Evolutionary conservation across 2,888 invertebrate genomes (phyloP).

Genomic region (Ochropleura leucogaster): DNA sequence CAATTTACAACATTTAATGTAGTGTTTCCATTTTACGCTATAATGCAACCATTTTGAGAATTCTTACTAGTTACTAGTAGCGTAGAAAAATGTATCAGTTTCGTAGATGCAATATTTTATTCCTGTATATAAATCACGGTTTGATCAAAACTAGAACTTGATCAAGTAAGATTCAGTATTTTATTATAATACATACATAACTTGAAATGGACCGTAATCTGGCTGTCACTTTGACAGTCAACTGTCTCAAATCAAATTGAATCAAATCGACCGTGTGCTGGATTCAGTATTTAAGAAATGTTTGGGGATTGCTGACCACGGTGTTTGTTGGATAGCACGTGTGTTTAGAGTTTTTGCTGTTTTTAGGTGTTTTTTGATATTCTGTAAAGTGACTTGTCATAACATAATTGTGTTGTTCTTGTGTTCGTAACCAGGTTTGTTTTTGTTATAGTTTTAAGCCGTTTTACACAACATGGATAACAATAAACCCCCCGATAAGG

Average conservation of each 20-base stretch:
- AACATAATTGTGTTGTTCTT: too few species aligned
- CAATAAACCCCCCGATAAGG: too few species aligned
- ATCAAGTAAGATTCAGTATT: not conserved
- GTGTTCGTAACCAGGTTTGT: too few species aligned
- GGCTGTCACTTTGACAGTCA: constrained; percentile 23
- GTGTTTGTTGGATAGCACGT: too few species aligned
- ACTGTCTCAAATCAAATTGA: not conserved
- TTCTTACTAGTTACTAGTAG: not conserved
- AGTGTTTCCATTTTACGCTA: constrained; percentile 1
- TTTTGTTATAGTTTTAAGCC: too few species aligned
- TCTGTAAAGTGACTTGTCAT: too few species aligned
- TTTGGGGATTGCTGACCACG: too few species aligned
- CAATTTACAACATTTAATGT: constrained; percentile 18
- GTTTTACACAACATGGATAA: too few species aligned
- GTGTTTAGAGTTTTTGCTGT: too few species aligned
- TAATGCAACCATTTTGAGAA: not conserved
- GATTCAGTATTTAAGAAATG: too few species aligned
- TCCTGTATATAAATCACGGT: not conserved
- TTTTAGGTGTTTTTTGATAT: too few species aligned
- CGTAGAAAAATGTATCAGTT: not conserved
- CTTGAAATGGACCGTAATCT: constrained; percentile 30
- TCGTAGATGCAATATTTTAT: not conserved
- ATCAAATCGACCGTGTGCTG: constrained; percentile 54
- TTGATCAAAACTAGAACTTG: not conserved
- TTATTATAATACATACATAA: not conserved